These are phyloP conservation scores for Azorinus chamasolen DNA, from an alignment of 2,888 invertebrate species.

Conservation along the genomic window DNA sequence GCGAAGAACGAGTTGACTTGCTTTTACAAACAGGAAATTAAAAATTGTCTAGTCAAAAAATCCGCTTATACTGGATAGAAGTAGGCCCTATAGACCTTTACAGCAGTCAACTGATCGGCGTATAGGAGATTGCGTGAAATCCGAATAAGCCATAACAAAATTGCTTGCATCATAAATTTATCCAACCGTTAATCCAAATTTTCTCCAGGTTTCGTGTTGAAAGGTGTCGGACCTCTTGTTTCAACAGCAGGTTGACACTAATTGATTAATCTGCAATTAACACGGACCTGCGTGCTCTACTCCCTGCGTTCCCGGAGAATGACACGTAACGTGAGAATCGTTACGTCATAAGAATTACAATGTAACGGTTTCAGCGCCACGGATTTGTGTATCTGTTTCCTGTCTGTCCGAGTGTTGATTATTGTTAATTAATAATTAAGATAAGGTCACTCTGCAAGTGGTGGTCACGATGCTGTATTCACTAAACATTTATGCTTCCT, in stretches of 20 bases:
- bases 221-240: slow-evolving; percentile 27
- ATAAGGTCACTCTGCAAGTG: background rate
- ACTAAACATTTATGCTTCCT: no score
- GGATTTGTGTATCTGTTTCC: slow-evolving; percentile 39
- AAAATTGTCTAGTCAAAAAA: no score
- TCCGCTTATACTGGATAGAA: no score
- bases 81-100: no score
- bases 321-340: slow-evolving; percentile 60
- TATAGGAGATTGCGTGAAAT: no score
- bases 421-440: slow-evolving; percentile 48
- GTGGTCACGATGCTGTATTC: no score
- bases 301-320: slow-evolving; percentile 31
- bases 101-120: no score
- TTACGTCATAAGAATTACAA: slow-evolving; percentile 50
- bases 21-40: no score
- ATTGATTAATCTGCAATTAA: slow-evolving; percentile 60
- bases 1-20: no score
- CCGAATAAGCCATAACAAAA: no score
- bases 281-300: slow-evolving; percentile 40
- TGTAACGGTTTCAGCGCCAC: slow-evolving; percentile 38
- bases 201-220: background rate
- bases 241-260: slow-evolving; percentile 52
- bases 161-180: no score
- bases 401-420: slow-evolving; percentile 32
- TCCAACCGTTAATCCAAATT: no score